Evolutionary conservation across 2,797 vertebrate genomes (phyloP).

Genomic region (Eospalax fontanierii): DNA sequence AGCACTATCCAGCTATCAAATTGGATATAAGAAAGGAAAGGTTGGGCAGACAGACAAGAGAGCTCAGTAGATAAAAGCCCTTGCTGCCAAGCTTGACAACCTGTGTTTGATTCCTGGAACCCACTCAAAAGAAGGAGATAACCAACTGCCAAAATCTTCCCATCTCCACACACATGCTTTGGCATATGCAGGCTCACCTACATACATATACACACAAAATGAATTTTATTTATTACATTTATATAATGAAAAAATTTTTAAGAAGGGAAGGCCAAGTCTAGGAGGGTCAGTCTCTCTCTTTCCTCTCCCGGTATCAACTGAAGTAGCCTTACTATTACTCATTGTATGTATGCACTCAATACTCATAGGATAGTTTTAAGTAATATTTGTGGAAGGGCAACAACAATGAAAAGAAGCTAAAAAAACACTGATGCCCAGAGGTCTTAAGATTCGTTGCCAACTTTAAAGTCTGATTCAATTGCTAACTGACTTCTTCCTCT

Average conservation of each 20-base stretch:
- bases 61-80: background rate
- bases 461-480: conserved; percentile 59
- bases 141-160: background rate
- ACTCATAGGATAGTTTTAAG: background rate
- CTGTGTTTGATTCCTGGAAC: background rate
- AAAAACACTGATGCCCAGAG: conserved; percentile 10
- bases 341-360: background rate
- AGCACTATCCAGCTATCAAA: background rate
- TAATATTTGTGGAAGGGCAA: background rate
- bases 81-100: background rate
- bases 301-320: background rate
- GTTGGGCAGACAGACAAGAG: background rate
- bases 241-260: too few species aligned
- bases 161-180: too few species aligned
- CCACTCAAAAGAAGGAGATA: background rate
- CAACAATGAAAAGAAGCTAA: conserved; percentile 43
- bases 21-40: background rate
- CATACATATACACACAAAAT: background rate
- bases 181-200: too few species aligned
- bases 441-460: conserved; percentile 35
- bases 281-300: background rate
- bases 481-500: background rate
- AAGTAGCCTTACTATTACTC: conserved; percentile 16
- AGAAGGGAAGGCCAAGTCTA: background rate
- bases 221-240: too few species aligned